Evolutionary conservation across 2,888 invertebrate species (phyloP), one percentile per base, ranked within the genome.

Genomic region (Autographa gamma): DNA sequence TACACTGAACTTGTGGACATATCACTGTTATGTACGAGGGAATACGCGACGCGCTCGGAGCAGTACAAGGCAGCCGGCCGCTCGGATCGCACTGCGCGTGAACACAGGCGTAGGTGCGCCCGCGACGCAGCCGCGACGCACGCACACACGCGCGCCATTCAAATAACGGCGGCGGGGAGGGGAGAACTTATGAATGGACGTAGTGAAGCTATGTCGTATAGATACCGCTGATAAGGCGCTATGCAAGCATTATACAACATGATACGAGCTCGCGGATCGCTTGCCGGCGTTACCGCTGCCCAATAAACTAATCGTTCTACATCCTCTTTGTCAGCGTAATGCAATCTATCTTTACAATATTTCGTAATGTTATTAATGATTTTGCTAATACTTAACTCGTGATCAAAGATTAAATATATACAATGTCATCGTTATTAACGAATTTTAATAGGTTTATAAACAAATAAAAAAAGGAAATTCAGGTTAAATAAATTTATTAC

Each of bases 111-210:
- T 85, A 86, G 89, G 85, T 91, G 93, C 93, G 93, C 93, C 85
- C 85, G 92, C 92, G 92, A 79, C 91, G 82, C 89, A 90, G 93
- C 85, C 85, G 92, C 92, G 92, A 79, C 91, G 82, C 89, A 90
- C 93, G 81, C 93, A 93, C 91, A 92, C 94, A 86, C 59, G 43
- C 83, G 83, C 86, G 73, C 90, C 95, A 94, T 94, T 95, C 93
- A 94, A 90, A 91, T 88, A 88, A 73, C 80, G 80, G 70, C 65
- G 48, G 74, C 77, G 85, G 88, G 91, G 92, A 76, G 93, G 94
- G 94, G 93, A 81, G 90, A 82, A 88, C 89, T 94, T 90, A 96
- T 96, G 95, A 96, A 96, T 96, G 96, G 93, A 95, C 95, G 94
- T 95, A 95, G 95, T 94, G 94, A 87, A 88, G 88, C 84, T 76